These are phyloP conservation scores for Leptinotarsa defecta DNA, from an alignment of 1,140 invertebrate species.

Conservation along the genomic window DNA sequence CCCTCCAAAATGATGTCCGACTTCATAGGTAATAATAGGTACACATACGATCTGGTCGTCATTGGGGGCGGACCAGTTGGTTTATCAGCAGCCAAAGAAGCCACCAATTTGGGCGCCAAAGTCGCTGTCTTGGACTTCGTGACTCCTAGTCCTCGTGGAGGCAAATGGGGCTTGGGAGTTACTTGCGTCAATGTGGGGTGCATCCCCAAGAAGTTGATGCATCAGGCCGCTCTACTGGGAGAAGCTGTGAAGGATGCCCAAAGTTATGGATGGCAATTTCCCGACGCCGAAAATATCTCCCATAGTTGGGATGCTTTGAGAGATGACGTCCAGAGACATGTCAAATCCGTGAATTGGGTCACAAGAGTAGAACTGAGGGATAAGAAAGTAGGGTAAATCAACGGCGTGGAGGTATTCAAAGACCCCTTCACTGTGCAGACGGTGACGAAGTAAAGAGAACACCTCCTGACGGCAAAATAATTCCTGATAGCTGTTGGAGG, in stretches of 20 bases:
- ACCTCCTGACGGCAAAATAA: conserved; percentile 77
- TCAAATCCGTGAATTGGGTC: conserved; percentile 92
- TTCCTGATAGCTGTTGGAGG: conserved; percentile 93
- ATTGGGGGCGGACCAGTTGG: conserved; percentile 96
- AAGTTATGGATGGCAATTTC: conserved; percentile 81
- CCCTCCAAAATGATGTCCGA: no score
- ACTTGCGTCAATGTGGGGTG: conserved; percentile 98
- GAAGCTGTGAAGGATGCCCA: conserved; percentile 79
- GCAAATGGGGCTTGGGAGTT: conserved; percentile 91
- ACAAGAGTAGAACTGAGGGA: conserved; percentile 84
- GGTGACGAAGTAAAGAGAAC: conserved; percentile 77
- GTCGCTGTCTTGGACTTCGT: conserved; percentile 95
- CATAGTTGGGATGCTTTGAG: conserved; percentile 75
- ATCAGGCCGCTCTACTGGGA: conserved; percentile 88
- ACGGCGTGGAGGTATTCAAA: conserved; percentile 83
- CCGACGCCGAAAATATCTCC: conserved; percentile 65
- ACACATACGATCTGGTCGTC: conserved; percentile 89
- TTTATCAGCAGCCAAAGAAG: conserved; percentile 91
- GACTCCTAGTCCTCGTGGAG: conserved; percentile 80
- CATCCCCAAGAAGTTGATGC: conserved; percentile 97
- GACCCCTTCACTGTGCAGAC: conserved; percentile 79
- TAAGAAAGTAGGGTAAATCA: conserved; percentile 91
- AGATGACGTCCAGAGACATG: conserved; percentile 80
- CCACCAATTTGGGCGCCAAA: conserved; percentile 80
- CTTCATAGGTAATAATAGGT: conserved; percentile 5